Percentiles rank a stretch among this genome's conserved stretches.
These are phyloP conservation scores for Papilio helenus DNA, from an alignment of 1,140 invertebrate genomes.

Conservation along the genomic window DNA sequence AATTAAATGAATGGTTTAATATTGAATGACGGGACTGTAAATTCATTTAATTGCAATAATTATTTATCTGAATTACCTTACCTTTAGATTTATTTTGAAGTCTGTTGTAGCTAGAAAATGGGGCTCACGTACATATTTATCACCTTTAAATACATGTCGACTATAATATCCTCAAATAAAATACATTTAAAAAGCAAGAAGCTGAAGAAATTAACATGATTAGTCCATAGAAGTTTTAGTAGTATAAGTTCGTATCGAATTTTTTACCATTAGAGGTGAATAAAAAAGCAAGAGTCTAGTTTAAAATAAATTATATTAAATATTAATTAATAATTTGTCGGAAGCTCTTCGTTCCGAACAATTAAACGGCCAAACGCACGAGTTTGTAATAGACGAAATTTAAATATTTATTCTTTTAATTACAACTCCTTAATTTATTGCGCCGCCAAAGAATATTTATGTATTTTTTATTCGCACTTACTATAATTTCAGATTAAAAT, in stretches of 20 bases:
- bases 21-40: not conserved
- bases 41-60: not conserved
- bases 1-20: not conserved
- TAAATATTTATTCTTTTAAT: not conserved
- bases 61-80: not conserved
- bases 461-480: not conserved
- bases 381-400: conserved; percentile 1
- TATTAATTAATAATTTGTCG: not conserved
- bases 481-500: conserved; percentile 4
- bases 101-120: not conserved
- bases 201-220: no score
- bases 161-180: no score
- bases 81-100: not conserved
- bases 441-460: conserved; percentile 9
- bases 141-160: no score
- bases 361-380: not conserved
- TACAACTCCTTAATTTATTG: not conserved
- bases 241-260: no score
- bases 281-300: no score
- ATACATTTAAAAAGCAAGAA: no score
- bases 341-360: not conserved
- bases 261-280: no score
- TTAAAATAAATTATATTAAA: not conserved
- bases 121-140: not conserved
- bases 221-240: no score